Percentiles rank a stretch among this genome's conserved stretches.
These are phyloP conservation scores for Heterochromis multidens DNA, from an alignment of 2,113 vertebrate genomes.

Conservation along the genomic window DNA sequence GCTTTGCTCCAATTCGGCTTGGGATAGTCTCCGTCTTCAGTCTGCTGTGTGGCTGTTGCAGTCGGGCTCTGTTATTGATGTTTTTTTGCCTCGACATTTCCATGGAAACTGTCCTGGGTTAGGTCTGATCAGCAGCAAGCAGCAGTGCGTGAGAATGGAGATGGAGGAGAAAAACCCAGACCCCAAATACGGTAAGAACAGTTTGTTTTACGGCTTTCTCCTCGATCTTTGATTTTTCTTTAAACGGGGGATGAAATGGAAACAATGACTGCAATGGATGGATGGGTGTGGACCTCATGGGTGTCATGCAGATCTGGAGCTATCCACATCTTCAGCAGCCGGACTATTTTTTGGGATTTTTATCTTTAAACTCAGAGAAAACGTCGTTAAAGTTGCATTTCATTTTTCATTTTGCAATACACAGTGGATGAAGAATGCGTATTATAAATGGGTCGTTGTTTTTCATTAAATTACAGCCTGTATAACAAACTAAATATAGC, in stretches of 20 bases:
- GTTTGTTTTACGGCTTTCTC: background rate
- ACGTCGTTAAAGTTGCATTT: background rate
- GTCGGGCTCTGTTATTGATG: constrained; percentile 26
- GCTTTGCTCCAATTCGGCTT: background rate
- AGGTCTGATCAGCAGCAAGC: constrained; percentile 18
- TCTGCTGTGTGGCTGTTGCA: background rate
- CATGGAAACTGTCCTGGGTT: constrained; percentile 59
- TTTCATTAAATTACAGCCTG: background rate
- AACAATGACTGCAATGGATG: constrained; percentile 69
- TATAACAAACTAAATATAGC: background rate
- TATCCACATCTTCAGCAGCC: constrained; percentile 8
- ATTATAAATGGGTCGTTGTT: background rate
- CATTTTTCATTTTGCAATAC: background rate
- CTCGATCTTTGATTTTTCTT: background rate
- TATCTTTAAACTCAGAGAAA: background rate
- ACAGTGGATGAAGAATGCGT: background rate
- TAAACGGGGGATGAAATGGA: constrained; percentile 45
- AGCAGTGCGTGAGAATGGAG: constrained; percentile 59
- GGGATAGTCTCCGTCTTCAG: background rate
- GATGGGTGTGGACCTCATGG: constrained; percentile 70
- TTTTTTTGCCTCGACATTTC: constrained; percentile 47
- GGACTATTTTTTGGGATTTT: background rate
- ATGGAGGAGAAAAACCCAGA: constrained; percentile 67
- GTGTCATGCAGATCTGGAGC: constrained; percentile 19
- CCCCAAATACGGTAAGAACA: constrained; percentile 70